Base-by-base conservation (phyloP, 2,888 invertebrate species). In the Drosophila mayaguana region DNA sequence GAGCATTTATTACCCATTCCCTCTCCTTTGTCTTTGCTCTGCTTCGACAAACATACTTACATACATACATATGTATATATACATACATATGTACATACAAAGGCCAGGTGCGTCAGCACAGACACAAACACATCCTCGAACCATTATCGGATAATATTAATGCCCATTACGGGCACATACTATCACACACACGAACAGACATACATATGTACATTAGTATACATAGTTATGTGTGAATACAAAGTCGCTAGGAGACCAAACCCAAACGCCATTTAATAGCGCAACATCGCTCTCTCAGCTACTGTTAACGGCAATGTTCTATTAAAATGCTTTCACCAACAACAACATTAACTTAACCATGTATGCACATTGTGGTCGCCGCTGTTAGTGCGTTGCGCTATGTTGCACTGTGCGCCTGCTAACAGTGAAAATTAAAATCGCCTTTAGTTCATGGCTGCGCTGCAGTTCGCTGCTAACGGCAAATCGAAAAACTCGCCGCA, bases 271-370 rank as follows among this genome's bases (percentile, higher is more conserved):
- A 75, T 59, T 53, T 22, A 45, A 38, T 38, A 68, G 22, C 62
- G 18, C 62, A 65, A 53, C 68, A 65, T n/a, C 40, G 62, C 53
- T 60, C 62, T 54, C 63, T 59, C 55, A 63, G 61, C 69, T 53
- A 63, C 67, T 75, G 73, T 73, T 81, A 78, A 75, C 76, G 70
- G 69, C 72, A 63, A 73, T 73, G 72, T 76, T 81, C 72, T 81
- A 78, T 64, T 68, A 56, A 72, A 63, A 72, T 76, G 78, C 73
- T 77, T 75, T 75, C 75, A 77, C 67, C 67, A 69, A 46, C 62
- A 57, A 36, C 32, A 32, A 32, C 32, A 32, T 9, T 11, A 6
- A 45, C 40, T 28, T 38, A 57, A 34, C 38, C 57, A 20, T 63
- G 40, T 38, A n/a, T 46, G 45, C 45, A 46, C 34, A 53, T 16